Base-by-base conservation (phyloP, 2,888 invertebrate genomes). In the Cataglyphis altisquamis region DNA sequence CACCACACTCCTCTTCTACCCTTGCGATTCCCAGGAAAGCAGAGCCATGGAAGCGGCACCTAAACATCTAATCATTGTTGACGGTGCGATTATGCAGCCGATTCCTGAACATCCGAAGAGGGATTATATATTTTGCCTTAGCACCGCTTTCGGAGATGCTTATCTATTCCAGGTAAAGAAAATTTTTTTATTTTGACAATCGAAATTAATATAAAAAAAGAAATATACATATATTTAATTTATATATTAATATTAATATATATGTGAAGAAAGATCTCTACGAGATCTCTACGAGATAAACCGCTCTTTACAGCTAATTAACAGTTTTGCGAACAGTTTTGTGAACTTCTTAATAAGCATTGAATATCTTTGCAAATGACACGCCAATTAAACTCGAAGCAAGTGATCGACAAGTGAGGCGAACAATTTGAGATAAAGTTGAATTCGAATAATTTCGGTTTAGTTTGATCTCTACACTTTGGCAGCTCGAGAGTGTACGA, bases 51-150 rank as follows among this genome's bases (percentile, higher is more conserved):
- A 98, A 94, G 98, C 98, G 57, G 98, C 98, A 64, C 98, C 98
- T 77, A 98, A 98, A 95, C 98, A 99, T 95, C 97, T 98, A 94
- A 98, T 98, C 95, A 98, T 98, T 94, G 98, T 99, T 90, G 98
- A 99, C 95, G 98, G 98, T 83, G 98, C 98, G 92, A 98, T 99
- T 95, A 98, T 99, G 97, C 99, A 99, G 95, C 98, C 99, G 70
- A 98, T 99, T 94, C 99, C 99, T n/a, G 99, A 99, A 95, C 99
- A 99, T 95, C 99, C 99, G 25, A 99, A 99, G 95, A 96, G 99
- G 91, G 99, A 99, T 95, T 98, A 98, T 95, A 99, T 99, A 95
- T 99, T 99, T 96, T 99, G 99, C 95, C 96, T 99, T 92, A 99
- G 99, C 96, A 99, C 99, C 55, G 98, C 99, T 74, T 99, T 99